Evolutionary conservation across 2,797 vertebrate genomes (phyloP).

Genomic region (Ambastaia sidthimunki): DNA sequence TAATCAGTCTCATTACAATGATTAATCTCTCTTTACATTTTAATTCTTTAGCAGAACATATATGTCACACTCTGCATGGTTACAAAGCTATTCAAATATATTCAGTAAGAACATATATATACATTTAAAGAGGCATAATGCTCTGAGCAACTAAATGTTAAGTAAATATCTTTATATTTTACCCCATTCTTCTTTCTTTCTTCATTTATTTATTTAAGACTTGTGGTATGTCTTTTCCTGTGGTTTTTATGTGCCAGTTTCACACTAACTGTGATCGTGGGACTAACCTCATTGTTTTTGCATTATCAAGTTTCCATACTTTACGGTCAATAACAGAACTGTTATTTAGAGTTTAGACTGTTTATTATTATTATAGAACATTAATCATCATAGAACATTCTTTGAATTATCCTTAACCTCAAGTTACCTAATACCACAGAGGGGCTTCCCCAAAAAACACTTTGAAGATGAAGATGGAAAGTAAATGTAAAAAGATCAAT

Average conservation of each 20-base stretch:
- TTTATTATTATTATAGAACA: not conserved
- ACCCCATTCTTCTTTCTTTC: not conserved
- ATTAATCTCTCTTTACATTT: no score
- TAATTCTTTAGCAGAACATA: no score
- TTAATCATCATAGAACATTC: not conserved
- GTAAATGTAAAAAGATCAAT: conserved; percentile 49
- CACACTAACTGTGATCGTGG: conserved; percentile 20
- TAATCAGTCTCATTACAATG: not conserved
- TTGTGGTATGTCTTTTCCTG: conserved; percentile 36
- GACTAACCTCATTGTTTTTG: not conserved
- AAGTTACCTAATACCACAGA: conserved; percentile 4
- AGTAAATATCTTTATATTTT: not conserved
- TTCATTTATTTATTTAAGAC: not conserved
- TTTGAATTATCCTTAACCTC: conserved; percentile 1
- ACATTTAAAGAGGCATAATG: not conserved
- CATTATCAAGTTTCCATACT: not conserved
- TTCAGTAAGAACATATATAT: not conserved
- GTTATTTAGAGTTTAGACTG: not conserved
- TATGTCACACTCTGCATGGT: no score
- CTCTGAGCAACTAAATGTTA: no score
- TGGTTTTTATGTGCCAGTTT: conserved; percentile 45
- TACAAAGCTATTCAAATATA: no score
- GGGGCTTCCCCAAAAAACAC: conserved; percentile 62
- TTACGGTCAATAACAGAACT: conserved; percentile 3
- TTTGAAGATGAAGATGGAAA: conserved; percentile 66